Conservation (phyloP, 2,888 invertebrate species). For the Dicranocentrus wangi region DNA sequence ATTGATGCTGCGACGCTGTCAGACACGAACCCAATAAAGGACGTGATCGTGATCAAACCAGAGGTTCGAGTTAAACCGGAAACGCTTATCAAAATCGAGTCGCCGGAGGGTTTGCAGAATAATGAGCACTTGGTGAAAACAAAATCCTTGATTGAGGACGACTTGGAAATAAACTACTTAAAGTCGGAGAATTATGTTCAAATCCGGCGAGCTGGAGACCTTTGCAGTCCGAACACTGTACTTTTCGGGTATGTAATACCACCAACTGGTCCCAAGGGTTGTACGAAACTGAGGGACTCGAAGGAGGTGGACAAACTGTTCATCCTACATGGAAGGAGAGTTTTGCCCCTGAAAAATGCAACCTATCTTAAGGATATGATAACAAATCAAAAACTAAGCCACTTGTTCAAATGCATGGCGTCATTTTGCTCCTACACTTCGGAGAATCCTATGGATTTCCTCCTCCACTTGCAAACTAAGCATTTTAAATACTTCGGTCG, state of each 20-base stretch:
- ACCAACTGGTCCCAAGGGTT: not conserved
- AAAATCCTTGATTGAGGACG: not conserved
- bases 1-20: not conserved
- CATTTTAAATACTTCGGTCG: not conserved
- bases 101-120: conserved; percentile 7
- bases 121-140: conserved; percentile 39
- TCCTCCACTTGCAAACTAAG: conserved; percentile 75
- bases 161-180: conserved; percentile 3
- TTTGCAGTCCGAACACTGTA: conserved; percentile 27
- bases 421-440: conserved; percentile 77
- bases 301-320: conserved; percentile 43
- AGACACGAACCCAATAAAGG: not conserved
- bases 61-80: not conserved
- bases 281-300: conserved; percentile 31
- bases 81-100: not conserved
- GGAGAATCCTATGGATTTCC: conserved; percentile 74
- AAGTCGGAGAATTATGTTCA: not conserved
- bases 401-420: conserved; percentile 79
- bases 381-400: conserved; percentile 60
- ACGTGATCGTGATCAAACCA: not conserved
- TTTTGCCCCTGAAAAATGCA: conserved; percentile 21
- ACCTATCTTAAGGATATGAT: conserved; percentile 35
- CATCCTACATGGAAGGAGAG: not conserved
- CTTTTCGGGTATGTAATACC: conserved; percentile 41
- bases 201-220: conserved; percentile 42